Evolutionary conservation across 2,888 invertebrate species (phyloP).

Genomic region (Stenolophus ochropezus): DNA sequence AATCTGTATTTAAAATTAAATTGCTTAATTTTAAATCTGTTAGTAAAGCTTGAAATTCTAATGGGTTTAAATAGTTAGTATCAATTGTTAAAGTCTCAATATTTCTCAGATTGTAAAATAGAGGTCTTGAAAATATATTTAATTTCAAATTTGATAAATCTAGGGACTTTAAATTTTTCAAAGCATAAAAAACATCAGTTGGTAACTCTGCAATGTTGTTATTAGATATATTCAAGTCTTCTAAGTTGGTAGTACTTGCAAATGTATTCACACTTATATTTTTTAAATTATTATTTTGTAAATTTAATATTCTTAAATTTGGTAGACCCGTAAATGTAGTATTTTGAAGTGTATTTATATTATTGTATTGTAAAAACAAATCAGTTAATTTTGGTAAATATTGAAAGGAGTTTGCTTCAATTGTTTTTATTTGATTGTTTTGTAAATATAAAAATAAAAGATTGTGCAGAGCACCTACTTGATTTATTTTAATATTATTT

Average conservation of each 20-base stretch:
- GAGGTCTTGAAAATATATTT: background rate
- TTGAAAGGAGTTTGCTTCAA: slow-evolving; percentile 31
- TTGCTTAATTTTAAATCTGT: slow-evolving; percentile 43
- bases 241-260: slow-evolving; percentile 78
- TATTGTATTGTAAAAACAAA: slow-evolving; percentile 32
- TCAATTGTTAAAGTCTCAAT: slow-evolving; percentile 39
- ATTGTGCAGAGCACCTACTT: slow-evolving; percentile 16
- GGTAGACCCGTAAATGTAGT: slow-evolving; percentile 62
- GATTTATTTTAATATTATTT: slow-evolving; percentile 14
- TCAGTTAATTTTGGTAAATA: slow-evolving; percentile 31
- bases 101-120: slow-evolving; percentile 25
- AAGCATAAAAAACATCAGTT: slow-evolving; percentile 78
- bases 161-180: slow-evolving; percentile 27
- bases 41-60: slow-evolving; percentile 20
- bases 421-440: slow-evolving; percentile 38
- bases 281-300: slow-evolving; percentile 81
- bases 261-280: slow-evolving; percentile 79
- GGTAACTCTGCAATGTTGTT: slow-evolving; percentile 81
- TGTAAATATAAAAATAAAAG: slow-evolving; percentile 42
- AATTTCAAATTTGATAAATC: slow-evolving; percentile 43
- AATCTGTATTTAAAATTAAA: slow-evolving; percentile 39
- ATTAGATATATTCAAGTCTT: slow-evolving; percentile 83
- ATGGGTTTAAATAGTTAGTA: slow-evolving; percentile 13
- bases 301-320: slow-evolving; percentile 80
- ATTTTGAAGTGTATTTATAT: background rate